Percentiles rank a stretch among this genome's conserved stretches.
phyloP scores from a whole-genome alignment of 2,797 vertebrate species.

The Cottoperca gobio region DNA sequence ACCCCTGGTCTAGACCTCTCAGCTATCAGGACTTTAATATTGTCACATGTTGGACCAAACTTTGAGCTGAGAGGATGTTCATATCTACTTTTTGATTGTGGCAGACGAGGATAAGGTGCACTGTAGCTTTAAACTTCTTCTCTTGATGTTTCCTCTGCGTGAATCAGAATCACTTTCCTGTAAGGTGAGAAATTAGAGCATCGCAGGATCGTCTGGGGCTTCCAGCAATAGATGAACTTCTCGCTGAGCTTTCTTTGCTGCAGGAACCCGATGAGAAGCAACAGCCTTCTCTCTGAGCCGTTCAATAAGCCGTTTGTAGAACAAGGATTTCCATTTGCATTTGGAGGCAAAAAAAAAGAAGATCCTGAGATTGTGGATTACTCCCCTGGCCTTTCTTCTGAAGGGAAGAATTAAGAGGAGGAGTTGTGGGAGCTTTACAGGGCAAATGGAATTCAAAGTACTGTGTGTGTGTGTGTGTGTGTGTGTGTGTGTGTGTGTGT shows the following conservation, averaged over 20 bases:
- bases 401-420: constrained; percentile 52
- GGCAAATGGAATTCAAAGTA: constrained; percentile 42
- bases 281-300: constrained; percentile 35
- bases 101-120: neutral
- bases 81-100: neutral
- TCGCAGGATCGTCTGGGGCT: neutral
- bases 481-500: neutral
- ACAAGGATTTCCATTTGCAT: constrained; percentile 67
- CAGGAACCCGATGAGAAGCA: constrained; percentile 21
- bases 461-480: neutral
- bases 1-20: too few species aligned
- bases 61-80: neutral
- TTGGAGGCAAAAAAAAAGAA: constrained; percentile 38
- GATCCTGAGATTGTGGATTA: constrained; percentile 63
- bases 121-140: neutral
- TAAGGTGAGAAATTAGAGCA: neutral
- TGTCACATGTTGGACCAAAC: neutral
- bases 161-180: neutral
- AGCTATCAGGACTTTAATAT: neutral
- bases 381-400: constrained; percentile 51
- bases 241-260: neutral
- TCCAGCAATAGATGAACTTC: constrained; percentile 5
- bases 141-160: neutral
- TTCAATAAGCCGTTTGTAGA: constrained; percentile 60
- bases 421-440: constrained; percentile 46